These are phyloP conservation scores for Scolopax bukidnonensis DNA, from an alignment of 2,797 vertebrate genomes.

Conservation along the genomic window DNA sequence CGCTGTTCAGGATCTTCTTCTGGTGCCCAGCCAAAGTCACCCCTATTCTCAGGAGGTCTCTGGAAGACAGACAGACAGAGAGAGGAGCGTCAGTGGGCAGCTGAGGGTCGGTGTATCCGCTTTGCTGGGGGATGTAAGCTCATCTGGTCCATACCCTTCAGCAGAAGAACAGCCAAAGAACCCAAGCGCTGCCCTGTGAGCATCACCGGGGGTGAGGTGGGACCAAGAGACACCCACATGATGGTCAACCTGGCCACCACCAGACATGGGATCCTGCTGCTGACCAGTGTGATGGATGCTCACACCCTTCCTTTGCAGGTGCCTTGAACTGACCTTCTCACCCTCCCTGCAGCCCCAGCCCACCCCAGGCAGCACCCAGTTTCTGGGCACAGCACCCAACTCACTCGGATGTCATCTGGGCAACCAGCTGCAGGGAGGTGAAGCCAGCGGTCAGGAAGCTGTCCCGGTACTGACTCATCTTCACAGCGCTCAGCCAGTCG, in stretches of 20 bases:
- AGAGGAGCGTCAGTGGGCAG: background rate
- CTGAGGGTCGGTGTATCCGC: background rate
- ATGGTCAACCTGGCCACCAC: background rate
- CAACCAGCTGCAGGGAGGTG: conserved; percentile 94
- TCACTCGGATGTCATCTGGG: conserved; percentile 98
- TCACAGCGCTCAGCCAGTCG: conserved; percentile 96
- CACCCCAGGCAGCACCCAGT: background rate
- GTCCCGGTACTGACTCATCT: conserved; percentile 99
- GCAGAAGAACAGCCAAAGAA: background rate
- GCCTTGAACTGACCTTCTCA: background rate
- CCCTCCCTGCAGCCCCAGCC: background rate
- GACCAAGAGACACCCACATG: background rate
- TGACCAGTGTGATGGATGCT: background rate
- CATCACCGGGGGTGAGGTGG: fast-evolving
- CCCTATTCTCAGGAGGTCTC: conserved; percentile 98
- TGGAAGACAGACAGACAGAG: conserved; percentile 66
- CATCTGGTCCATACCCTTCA: background rate
- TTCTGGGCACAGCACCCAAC: conserved; percentile 10
- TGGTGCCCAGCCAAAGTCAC: conserved; percentile 98
- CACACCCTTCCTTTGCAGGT: background rate
- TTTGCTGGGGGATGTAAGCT: background rate
- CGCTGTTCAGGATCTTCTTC: conserved; percentile 97
- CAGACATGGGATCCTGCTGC: background rate
- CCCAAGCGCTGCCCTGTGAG: fast-evolving
- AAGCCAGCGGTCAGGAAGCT: conserved; percentile 97